Evolutionary conservation across 2,888 invertebrate genomes (phyloP).

Genomic region (Morinoia aosen): DNA sequence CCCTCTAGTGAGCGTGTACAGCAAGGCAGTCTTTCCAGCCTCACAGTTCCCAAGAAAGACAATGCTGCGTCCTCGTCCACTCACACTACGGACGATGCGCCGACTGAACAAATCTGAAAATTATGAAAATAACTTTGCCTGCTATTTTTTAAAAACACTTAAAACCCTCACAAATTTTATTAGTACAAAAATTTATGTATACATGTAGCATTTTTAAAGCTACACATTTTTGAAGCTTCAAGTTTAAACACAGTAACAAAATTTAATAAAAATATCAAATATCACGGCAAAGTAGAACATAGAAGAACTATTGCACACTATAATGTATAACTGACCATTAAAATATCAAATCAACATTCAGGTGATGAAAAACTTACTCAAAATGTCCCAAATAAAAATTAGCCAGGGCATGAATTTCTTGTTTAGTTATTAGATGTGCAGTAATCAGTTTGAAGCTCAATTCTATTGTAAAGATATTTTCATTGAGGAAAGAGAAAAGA

Average conservation of each 20-base stretch:
- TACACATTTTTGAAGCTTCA: no score
- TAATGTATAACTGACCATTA: no score
- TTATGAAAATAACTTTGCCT: neutral
- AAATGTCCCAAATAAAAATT: no score
- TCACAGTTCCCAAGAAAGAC: constrained; percentile 37
- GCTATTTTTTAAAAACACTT: neutral
- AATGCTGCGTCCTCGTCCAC: constrained; percentile 45
- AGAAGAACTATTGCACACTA: no score
- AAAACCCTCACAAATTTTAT: neutral
- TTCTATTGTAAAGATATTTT: no score
- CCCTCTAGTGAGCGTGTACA: neutral
- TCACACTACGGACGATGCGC: neutral
- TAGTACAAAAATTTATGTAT: neutral
- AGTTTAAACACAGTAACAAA: neutral
- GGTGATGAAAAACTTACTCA: no score
- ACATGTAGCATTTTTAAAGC: neutral
- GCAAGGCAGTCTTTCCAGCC: constrained; percentile 39
- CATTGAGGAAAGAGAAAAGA: no score
- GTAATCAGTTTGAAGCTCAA: no score
- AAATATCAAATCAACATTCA: no score
- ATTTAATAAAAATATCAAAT: neutral
- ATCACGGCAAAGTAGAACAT: neutral
- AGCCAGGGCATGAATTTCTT: no score
- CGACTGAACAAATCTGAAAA: neutral
- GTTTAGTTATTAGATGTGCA: no score